Percentiles rank a stretch among this genome's conserved stretches.
Conservation (phyloP, 2,888 invertebrate genomes). For the Acanthosoma haemorrhoidale region DNA sequence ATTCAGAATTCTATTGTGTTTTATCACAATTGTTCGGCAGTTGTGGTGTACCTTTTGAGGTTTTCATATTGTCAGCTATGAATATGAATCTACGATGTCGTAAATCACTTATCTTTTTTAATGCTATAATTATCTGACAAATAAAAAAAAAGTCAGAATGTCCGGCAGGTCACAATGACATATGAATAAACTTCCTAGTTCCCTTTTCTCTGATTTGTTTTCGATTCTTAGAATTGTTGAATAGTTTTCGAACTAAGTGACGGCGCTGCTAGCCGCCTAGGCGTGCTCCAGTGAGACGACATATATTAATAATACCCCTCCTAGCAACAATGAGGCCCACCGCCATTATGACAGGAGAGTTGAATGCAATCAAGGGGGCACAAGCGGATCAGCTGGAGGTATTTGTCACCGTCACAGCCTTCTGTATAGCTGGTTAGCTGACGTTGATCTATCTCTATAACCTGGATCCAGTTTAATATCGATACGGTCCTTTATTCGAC, state of each 20-base stretch:
- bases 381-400: not conserved
- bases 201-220: not conserved
- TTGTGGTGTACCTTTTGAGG: no score
- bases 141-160: no score
- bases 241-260: not conserved
- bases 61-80: no score
- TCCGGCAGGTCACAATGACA: not conserved
- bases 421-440: not conserved
- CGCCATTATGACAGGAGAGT: not conserved
- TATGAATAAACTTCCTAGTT: no score
- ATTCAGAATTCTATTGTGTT: no score
- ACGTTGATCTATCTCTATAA: conserved; percentile 12
- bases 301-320: not conserved
- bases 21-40: no score
- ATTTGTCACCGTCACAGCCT: conserved; percentile 1
- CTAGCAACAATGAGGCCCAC: conserved; percentile 1
- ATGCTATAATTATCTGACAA: no score
- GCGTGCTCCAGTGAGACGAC: not conserved
- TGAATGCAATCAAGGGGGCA: conserved; percentile 11
- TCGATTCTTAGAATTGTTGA: not conserved
- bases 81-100: no score
- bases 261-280: no score
- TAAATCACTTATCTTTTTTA: no score
- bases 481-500: not conserved
- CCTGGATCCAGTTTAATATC: conserved; percentile 6